phyloP scores from a whole-genome alignment of 2,113 vertebrate genomes.

The Forbesichthys agassizii region DNA sequence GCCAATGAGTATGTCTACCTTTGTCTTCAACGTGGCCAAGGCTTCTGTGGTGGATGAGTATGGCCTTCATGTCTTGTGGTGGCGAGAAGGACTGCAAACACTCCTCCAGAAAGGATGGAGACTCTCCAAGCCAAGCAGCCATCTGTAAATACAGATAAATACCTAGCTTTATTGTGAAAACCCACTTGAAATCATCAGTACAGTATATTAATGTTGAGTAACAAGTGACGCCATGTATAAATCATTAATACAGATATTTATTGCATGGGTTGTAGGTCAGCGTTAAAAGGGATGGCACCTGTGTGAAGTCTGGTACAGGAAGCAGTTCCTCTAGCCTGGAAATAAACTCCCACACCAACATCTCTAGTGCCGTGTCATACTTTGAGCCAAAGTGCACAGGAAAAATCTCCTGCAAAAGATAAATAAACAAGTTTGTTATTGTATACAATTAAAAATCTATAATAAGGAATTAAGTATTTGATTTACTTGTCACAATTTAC shows the following conservation, averaged over 20 bases:
- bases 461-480: too few species aligned
- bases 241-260: not conserved
- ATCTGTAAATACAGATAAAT: conserved; percentile 48
- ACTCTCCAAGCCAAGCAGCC: conserved; percentile 58
- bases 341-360: conserved; percentile 83
- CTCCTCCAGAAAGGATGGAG: conserved; percentile 66
- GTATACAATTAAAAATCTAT: too few species aligned
- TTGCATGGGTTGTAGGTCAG: not conserved
- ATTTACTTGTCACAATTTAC: too few species aligned
- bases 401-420: conserved; percentile 71
- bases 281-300: conserved; percentile 50
- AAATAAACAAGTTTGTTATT: not conserved
- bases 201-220: too few species aligned
- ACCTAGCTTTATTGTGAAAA: too few species aligned
- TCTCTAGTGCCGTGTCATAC: conserved; percentile 78
- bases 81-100: conserved; percentile 63
- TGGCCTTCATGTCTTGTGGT: conserved; percentile 61
- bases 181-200: too few species aligned
- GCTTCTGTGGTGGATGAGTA: conserved; percentile 69
- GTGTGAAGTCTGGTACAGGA: conserved; percentile 73
- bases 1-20: conserved; percentile 37
- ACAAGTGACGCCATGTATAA: too few species aligned
- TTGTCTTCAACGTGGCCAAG: conserved; percentile 67
- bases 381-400: conserved; percentile 79
- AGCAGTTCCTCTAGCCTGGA: conserved; percentile 77